Evolutionary conservation across 2,113 vertebrate genomes (phyloP).

Genomic region (Synodontis membranacea): DNA sequence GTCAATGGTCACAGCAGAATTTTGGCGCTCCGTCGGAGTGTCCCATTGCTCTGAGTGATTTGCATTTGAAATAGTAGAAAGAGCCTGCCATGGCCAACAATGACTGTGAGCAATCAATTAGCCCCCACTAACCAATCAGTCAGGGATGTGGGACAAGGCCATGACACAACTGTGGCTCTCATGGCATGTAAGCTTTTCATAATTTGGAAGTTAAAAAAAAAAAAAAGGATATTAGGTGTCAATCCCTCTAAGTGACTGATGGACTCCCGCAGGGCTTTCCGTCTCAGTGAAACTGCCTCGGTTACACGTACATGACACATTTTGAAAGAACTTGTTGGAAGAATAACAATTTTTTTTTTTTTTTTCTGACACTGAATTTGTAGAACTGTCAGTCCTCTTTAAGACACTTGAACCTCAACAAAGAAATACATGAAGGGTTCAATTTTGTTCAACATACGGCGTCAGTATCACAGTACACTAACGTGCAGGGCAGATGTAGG

Average conservation of each 20-base stretch:
- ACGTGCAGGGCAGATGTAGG: background rate
- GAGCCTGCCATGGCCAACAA: conserved; percentile 55
- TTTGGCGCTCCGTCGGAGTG: conserved; percentile 57
- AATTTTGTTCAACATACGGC: background rate
- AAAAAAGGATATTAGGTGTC: conserved; percentile 48
- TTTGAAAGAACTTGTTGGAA: conserved; percentile 8
- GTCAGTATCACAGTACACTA: background rate
- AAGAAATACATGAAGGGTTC: background rate
- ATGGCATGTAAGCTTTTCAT: conserved; percentile 55
- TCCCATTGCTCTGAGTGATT: conserved; percentile 60
- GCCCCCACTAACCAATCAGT: conserved; percentile 40
- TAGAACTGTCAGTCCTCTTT: background rate
- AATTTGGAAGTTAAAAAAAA: conserved; percentile 43
- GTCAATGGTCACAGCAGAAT: conserved; percentile 26
- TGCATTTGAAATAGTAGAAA: conserved; percentile 44
- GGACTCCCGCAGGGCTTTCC: conserved; percentile 19
- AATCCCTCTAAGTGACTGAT: conserved; percentile 39
- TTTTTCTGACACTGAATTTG: conserved; percentile 3
- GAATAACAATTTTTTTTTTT: too few species aligned
- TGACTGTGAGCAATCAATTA: conserved; percentile 72
- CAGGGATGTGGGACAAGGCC: conserved; percentile 45
- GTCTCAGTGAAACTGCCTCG: background rate
- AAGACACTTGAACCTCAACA: conserved; percentile 2
- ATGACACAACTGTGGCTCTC: conserved; percentile 61
- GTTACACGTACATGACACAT: background rate